Evolutionary conservation across 2,113 vertebrate genomes (phyloP), one percentile per base, ranked within the genome.

Genomic region (Terrapene triunguis): DNA sequence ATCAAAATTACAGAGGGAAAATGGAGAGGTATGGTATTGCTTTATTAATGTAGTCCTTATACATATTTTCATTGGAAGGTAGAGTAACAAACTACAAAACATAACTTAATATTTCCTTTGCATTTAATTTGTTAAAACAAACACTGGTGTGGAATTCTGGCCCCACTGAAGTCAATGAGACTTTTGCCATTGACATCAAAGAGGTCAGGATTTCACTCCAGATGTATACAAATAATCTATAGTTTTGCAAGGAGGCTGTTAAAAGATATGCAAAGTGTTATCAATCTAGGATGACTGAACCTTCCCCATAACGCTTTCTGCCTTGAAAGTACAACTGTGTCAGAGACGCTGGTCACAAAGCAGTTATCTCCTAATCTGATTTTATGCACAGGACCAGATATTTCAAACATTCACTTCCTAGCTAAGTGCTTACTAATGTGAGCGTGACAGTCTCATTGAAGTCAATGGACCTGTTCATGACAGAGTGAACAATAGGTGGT

Each of bases 1-100:
- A 96, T 98, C 99, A 87, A 99, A 99, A 98, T 98, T 99, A 90
- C 99, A 99, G 95, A 98, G 98, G 62, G 99, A 99, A 92, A 99
- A 98, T 98, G 99, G 98, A 87, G 98, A 99, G 98, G 99, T 99
- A 98, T 94, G 95, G 47, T 79, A 48, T 65, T 80, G 16, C 57
- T 82, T 87, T 16, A 8, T 76, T 86, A 86, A 84, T 44, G 90
- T 93, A 95, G 62, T 96, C 82, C 21, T 90, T 94, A 54, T 32
- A 35, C 69, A 2, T 93, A 50, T 92, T 69, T 93, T 82, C 65
- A 79, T 25, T 3, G 86, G 27, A 87, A 87, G 22, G 35, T 78
- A n/a, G 54, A 87, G 90, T 87, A 78, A 78, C 32, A 86, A 93
- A 62, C 4, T 74, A 21, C 16, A 90, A 5, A 82, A 82, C 54